phyloP scores from a whole-genome alignment of 2,113 vertebrate genomes.

The Columbina picui region DNA sequence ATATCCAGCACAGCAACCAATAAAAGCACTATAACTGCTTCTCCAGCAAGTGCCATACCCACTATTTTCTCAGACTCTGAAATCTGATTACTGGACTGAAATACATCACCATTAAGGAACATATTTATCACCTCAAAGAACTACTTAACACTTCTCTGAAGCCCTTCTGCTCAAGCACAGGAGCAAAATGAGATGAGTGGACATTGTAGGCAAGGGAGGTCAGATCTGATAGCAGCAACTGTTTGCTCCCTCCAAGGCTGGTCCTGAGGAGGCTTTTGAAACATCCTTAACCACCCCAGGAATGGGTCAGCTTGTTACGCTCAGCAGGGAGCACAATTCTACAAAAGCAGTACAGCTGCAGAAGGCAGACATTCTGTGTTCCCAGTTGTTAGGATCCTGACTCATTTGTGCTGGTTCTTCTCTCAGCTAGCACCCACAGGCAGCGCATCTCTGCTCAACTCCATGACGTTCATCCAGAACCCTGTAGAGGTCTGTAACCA shows the following conservation, averaged over 20 bases:
- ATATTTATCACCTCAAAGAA: not conserved
- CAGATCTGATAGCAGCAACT: not conserved
- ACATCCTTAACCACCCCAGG: not conserved
- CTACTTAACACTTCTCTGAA: not conserved
- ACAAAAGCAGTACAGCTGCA: not conserved
- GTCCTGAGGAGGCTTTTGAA: not conserved
- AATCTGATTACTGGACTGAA: not conserved
- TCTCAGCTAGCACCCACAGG: slow-evolving; percentile 90
- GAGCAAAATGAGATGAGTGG: not conserved
- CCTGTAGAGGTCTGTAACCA: slow-evolving; percentile 91
- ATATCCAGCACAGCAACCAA: not conserved
- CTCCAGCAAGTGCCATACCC: not conserved
- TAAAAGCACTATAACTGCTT: not conserved
- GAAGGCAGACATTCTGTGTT: not conserved
- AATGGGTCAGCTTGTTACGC: not conserved
- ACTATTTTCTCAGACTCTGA: not conserved
- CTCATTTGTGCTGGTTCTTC: not conserved
- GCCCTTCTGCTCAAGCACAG: not conserved
- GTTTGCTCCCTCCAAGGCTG: not conserved
- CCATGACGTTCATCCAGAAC: slow-evolving; percentile 92
- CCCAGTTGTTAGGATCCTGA: not conserved
- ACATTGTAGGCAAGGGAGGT: not conserved
- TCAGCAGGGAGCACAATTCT: not conserved
- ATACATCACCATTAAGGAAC: not conserved
- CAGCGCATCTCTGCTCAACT: slow-evolving; percentile 88